Conservation (phyloP, 1,140 invertebrate genomes). For the Bombus waltoni region DNA sequence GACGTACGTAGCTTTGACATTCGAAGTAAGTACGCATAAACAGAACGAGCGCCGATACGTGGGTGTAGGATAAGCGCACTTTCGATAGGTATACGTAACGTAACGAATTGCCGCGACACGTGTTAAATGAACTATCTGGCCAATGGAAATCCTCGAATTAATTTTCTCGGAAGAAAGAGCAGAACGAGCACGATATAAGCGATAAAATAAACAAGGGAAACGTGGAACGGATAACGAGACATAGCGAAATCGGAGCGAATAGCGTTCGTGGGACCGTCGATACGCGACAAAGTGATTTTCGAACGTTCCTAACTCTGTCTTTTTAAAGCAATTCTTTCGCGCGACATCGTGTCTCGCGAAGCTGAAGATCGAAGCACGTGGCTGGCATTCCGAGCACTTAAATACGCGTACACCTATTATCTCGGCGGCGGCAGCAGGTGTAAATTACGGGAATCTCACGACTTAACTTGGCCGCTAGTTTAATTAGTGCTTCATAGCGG, state of each 20-base stretch:
- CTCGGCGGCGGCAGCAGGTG: background rate
- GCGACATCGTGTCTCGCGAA: background rate
- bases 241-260: too few relatives aligned
- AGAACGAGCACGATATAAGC: too few relatives aligned
- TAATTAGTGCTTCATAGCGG: constrained; percentile 44
- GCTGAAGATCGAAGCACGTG: background rate
- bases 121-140: too few relatives aligned
- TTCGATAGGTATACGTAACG: too few relatives aligned
- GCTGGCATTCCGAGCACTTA: too few relatives aligned
- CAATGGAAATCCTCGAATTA: background rate
- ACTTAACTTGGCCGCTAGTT: constrained; percentile 1
- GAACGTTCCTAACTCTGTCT: background rate
- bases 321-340: background rate
- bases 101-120: too few relatives aligned
- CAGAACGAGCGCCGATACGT: too few relatives aligned
- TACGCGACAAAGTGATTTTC: too few relatives aligned
- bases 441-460: constrained; percentile 28
- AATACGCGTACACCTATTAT: background rate
- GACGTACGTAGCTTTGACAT: background rate
- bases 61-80: too few relatives aligned
- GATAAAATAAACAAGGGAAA: too few relatives aligned
- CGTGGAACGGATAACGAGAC: too few relatives aligned
- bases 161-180: background rate
- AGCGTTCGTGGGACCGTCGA: too few relatives aligned
- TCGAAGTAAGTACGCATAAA: background rate